Conservation (phyloP, 1,140 invertebrate species). For the Parapsyche elsis region DNA sequence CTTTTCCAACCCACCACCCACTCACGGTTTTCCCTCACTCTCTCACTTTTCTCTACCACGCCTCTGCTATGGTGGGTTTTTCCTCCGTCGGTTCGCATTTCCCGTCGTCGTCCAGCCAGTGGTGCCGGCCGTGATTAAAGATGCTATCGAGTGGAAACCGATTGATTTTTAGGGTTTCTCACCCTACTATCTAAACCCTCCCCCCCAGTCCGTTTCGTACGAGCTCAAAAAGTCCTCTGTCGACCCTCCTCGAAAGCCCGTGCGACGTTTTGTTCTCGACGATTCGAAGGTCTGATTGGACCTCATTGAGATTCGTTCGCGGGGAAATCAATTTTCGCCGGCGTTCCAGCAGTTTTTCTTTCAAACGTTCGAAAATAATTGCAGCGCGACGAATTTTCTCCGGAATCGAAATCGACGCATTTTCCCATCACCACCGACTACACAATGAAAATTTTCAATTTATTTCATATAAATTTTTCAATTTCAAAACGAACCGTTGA, state of each 20-base stretch:
- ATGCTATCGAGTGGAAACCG: slow-evolving; percentile 54
- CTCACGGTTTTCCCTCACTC: not conserved
- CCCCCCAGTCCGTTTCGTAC: not conserved
- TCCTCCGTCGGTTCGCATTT: not conserved
- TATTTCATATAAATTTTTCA: no score
- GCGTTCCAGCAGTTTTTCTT: not conserved
- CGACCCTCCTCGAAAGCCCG: not conserved
- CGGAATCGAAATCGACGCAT: not conserved
- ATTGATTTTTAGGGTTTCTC: slow-evolving; percentile 54
- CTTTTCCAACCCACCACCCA: not conserved
- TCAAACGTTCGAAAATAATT: not conserved
- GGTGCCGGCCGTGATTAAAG: slow-evolving; percentile 49
- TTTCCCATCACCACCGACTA: no score
- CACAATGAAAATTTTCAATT: no score
- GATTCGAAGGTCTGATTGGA: slow-evolving; percentile 22
- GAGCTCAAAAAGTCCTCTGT: no score
- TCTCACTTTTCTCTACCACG: no score
- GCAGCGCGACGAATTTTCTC: not conserved
- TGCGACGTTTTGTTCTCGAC: slow-evolving; percentile 26
- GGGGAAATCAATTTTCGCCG: slow-evolving; percentile 10
- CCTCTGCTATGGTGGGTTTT: not conserved
- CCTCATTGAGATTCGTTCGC: slow-evolving; percentile 4
- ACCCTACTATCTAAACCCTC: slow-evolving; percentile 19
- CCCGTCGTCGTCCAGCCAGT: not conserved
- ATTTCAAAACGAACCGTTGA: no score